phyloP scores from a whole-genome alignment of 2,888 invertebrate genomes.

The Notodonta dromedarius region DNA sequence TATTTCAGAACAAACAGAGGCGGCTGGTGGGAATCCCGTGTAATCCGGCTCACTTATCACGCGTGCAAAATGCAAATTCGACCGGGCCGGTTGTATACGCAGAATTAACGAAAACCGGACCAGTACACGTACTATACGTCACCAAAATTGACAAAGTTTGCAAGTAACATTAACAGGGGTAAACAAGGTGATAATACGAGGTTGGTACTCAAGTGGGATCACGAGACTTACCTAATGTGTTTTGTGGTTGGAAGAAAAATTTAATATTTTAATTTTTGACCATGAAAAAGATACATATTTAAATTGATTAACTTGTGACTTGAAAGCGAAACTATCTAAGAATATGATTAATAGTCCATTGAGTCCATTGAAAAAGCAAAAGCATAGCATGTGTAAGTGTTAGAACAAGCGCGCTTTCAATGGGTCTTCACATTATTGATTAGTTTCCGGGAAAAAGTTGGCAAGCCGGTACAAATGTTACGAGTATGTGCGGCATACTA shows the following conservation, averaged over 20 bases:
- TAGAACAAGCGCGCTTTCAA: conserved; percentile 61
- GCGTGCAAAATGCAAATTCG: conserved; percentile 84
- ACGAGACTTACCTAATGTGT: background rate
- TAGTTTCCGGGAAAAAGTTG: conserved; percentile 64
- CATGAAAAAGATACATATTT: too few relatives aligned
- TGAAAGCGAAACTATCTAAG: background rate
- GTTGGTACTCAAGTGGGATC: background rate
- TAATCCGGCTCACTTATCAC: conserved; percentile 83
- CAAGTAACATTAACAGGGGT: conserved; percentile 66
- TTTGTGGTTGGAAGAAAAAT: background rate
- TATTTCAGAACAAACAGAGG: conserved; percentile 83
- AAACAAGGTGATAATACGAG: conserved; percentile 53
- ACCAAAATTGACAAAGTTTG: conserved; percentile 78
- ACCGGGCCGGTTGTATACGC: conserved; percentile 64
- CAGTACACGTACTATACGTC: conserved; percentile 61
- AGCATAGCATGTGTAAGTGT: conserved; percentile 54
- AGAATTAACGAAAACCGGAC: conserved; percentile 76
- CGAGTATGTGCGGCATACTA: conserved; percentile 41
- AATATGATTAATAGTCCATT: conserved; percentile 28
- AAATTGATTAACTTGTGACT: too few relatives aligned
- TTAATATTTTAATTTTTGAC: too few relatives aligned
- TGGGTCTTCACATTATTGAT: conserved; percentile 71
- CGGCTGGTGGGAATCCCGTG: conserved; percentile 80
- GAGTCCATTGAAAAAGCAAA: conserved; percentile 36
- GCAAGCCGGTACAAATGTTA: conserved; percentile 47